Base-by-base conservation (phyloP, 2,113 vertebrate genomes). In the Pedionomus torquatus region DNA sequence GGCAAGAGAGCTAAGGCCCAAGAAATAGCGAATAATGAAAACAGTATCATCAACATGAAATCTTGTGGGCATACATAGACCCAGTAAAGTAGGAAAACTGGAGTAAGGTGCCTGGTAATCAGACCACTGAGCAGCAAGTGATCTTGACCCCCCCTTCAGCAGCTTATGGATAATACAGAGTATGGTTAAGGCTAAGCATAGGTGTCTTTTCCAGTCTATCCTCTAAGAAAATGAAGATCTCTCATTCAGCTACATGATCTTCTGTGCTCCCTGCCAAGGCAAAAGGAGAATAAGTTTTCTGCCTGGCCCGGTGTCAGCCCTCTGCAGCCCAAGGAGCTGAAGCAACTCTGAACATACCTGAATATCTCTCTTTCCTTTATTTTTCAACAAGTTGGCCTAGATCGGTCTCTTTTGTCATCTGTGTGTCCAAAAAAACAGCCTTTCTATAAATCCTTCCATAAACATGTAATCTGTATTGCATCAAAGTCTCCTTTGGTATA, bases 381-480 rank as follows among this genome's bases (percentile, higher is more conserved):
- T 95, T 92, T 89, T 41, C 80, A 76, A 44, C 35, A 87, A 30
- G 25, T 19, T 76, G 52, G 35, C 44, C 55, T 77, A 54, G 71
- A 72, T n/a, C 35, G 33, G 46, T 90, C 26, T 77, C n/a, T 66
- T 87, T 64, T 78, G 49, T 88, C 60, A 75, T 93, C 78, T 65
- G 13, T 76, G 70, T 77, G 46, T 52, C 87, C 71, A 90, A 37
- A 91, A 92, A 69, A 86, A 91, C 52, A 78, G 63, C 37, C 31
- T 76, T 65, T 33, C 80, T 72, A 87, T 79, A 95, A 96, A 92
- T 93, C 92, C 65, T 91, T 92, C 90, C 77, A 91, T 85, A 95
- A 94, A 84, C 5, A 49, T 63, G 89, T 48, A 65, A 64, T 91
- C 87, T 66, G 33, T 77, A 70, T 71, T 87, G 49, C 84, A 91